Conservation (phyloP, 1,140 invertebrate species). For the Panagrolaimus sp. region DNA sequence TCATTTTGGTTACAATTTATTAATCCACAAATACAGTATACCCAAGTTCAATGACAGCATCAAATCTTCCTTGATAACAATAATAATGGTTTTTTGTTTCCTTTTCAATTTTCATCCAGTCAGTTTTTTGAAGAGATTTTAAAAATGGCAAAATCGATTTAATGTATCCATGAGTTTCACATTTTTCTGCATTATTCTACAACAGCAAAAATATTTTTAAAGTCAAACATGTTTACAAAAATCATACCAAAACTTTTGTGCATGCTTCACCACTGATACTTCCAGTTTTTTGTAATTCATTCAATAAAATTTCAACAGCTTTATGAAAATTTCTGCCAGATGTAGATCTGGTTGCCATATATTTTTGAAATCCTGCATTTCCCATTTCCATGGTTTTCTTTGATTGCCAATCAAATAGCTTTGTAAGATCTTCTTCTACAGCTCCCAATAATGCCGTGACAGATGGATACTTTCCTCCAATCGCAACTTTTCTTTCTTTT, state of each 20-base stretch:
- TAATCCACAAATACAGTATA: neutral
- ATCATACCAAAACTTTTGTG: neutral
- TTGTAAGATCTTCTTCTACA: neutral
- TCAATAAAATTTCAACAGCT: conserved; percentile 19
- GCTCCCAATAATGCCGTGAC: conserved; percentile 19
- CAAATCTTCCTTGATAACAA: conserved; percentile 30
- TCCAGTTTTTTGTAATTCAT: conserved; percentile 22
- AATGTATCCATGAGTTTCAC: conserved; percentile 16
- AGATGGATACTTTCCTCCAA: conserved; percentile 18
- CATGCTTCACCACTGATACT: conserved; percentile 4
- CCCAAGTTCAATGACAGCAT: conserved; percentile 30
- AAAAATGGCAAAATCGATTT: conserved; percentile 15
- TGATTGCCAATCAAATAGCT: conserved; percentile 25
- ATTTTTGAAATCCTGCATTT: conserved; percentile 16
- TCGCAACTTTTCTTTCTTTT: neutral
- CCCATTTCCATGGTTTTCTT: neutral
- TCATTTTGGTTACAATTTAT: too few relatives aligned
- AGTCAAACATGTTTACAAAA: too few relatives aligned
- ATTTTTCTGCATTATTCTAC: neutral
- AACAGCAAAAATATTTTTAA: too few relatives aligned
- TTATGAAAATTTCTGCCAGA: conserved; percentile 21
- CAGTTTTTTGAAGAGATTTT: neutral
- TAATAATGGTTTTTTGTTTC: conserved; percentile 18
- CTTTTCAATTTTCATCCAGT: conserved; percentile 17
- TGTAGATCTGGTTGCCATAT: neutral